These are phyloP conservation scores for Lepus americanus DNA, from an alignment of 2,113 vertebrate genomes.

Conservation along the genomic window DNA sequence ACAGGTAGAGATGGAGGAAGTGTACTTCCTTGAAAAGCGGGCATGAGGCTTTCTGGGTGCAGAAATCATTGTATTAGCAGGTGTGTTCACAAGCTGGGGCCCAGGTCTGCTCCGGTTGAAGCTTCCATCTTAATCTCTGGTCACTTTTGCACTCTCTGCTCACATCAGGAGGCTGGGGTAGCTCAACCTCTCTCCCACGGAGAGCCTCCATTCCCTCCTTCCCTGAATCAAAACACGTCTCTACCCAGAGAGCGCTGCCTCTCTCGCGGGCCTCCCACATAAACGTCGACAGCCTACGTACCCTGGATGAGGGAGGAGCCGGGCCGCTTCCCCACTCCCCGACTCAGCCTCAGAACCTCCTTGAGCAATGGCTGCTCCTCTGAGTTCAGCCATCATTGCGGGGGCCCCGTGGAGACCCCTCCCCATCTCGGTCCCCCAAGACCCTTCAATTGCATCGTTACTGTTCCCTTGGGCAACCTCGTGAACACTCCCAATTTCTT, in stretches of 20 bases:
- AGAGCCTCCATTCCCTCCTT: not conserved
- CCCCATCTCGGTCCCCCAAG: not conserved
- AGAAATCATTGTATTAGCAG: not conserved
- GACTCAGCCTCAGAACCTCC: not conserved
- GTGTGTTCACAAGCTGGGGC: constrained; percentile 2
- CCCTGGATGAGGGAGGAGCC: not conserved
- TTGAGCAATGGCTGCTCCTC: not conserved
- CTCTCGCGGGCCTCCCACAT: not conserved
- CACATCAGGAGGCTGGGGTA: not conserved
- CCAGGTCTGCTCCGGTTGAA: not conserved
- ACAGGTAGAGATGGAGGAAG: not conserved
- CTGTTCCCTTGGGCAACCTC: not conserved
- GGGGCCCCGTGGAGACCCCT: not conserved
- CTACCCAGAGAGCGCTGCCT: not conserved
- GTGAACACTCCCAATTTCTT: not conserved
- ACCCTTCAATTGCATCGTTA: not conserved
- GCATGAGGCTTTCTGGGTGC: not conserved
- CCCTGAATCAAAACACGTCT: not conserved
- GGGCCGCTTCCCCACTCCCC: not conserved
- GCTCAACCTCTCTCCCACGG: not conserved
- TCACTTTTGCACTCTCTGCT: not conserved
- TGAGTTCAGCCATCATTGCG: not conserved
- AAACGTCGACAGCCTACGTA: not conserved
- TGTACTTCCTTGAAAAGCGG: constrained; percentile 24
- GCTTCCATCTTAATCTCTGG: not conserved